phyloP scores from a whole-genome alignment of 64 coral and sea anemone genomes.

The Montipora cactus region DNA sequence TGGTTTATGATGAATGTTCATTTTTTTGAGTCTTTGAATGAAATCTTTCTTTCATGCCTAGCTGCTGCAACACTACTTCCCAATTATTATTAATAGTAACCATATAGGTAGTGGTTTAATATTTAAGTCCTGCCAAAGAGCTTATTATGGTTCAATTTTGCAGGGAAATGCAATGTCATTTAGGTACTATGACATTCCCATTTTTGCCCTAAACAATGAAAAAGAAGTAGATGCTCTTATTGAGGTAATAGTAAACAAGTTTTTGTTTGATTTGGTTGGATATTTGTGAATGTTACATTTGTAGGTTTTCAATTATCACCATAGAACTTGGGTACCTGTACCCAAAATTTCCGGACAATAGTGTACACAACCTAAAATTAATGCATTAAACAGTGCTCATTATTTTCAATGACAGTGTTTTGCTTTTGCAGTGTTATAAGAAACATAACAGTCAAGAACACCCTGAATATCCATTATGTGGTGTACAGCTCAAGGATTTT shows the following conservation, averaged over 20 bases:
- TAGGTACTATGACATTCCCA: constrained; percentile 87
- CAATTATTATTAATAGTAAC: no score
- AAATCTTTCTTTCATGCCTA: no score
- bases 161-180: constrained; percentile 97
- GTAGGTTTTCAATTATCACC: no score
- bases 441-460: constrained; percentile 75
- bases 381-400: neutral
- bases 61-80: no score
- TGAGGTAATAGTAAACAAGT: neutral
- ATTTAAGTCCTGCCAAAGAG: neutral
- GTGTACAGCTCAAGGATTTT: constrained; percentile 88
- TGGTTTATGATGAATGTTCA: no score
- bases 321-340: no score
- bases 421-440: constrained; percentile 83
- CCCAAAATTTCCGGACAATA: no score
- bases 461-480: constrained; percentile 93
- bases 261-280: no score
- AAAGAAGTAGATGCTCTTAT: constrained; percentile 78
- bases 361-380: no score
- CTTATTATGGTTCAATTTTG: constrained; percentile 29
- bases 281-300: no score
- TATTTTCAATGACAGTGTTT: neutral
- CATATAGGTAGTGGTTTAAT: no score
- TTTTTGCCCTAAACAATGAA: constrained; percentile 81
- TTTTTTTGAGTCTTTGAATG: no score